Percentiles rank a stretch among this genome's conserved stretches.
These are phyloP conservation scores for Sinocyclocheilus grahami DNA, from an alignment of 2,113 vertebrate genomes.

Conservation along the genomic window DNA sequence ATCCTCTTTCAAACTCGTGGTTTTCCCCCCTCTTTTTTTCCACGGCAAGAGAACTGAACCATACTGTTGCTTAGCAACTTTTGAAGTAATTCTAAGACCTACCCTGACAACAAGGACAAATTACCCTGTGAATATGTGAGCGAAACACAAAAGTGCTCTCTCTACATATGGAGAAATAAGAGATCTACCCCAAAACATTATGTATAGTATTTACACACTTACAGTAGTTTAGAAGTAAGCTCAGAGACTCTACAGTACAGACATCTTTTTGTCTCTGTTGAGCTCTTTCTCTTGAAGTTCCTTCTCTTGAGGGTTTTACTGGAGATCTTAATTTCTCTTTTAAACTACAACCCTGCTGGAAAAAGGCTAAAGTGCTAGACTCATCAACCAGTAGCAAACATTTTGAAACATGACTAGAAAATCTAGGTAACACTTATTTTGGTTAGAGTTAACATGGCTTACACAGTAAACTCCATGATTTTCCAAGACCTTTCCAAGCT, in stretches of 20 bases:
- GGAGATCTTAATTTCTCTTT: background rate
- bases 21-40: background rate
- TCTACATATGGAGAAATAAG: background rate
- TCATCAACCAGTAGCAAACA: background rate
- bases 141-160: slow-evolving; percentile 46
- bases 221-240: background rate
- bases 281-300: background rate
- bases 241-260: background rate
- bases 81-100: slow-evolving; percentile 57
- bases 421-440: background rate
- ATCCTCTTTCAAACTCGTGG: slow-evolving; percentile 35
- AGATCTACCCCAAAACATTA: background rate
- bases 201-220: slow-evolving; percentile 25
- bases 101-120: slow-evolving; percentile 55
- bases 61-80: slow-evolving; percentile 64
- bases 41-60: slow-evolving; percentile 51
- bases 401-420: background rate
- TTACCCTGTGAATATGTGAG: slow-evolving; percentile 43
- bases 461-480: background rate
- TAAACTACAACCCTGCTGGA: background rate
- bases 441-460: background rate
- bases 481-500: background rate
- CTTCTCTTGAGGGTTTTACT: background rate
- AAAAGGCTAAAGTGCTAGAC: background rate
- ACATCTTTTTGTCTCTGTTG: background rate